Conservation (phyloP, 2,888 invertebrate genomes). For the Sarcophaga carnaria region DNA sequence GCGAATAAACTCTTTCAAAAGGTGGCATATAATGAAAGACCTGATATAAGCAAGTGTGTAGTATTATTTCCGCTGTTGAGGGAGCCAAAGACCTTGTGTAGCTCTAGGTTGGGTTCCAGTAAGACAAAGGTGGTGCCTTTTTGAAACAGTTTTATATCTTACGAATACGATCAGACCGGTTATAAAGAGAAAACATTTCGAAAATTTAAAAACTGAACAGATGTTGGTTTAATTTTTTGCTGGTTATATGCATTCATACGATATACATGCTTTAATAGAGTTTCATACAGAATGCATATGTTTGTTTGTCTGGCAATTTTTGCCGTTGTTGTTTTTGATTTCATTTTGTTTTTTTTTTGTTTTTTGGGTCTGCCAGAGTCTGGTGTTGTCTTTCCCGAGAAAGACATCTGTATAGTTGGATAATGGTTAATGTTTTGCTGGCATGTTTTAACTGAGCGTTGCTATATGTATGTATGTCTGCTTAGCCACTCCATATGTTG, state of each 20-base stretch:
- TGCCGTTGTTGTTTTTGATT: background rate
- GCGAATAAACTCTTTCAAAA: too few species aligned
- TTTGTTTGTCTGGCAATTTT: background rate
- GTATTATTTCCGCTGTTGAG: too few species aligned
- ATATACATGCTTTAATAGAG: background rate
- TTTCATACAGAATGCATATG: constrained; percentile 7
- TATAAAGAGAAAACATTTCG: too few species aligned
- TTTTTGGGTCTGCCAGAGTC: constrained; percentile 31
- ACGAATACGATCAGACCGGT: too few species aligned
- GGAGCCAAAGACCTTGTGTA: too few species aligned
- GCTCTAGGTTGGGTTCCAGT: too few species aligned
- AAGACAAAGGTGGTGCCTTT: too few species aligned
- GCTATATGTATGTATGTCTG: background rate
- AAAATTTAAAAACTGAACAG: background rate
- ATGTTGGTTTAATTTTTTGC: background rate
- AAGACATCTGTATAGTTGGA: constrained; percentile 59
- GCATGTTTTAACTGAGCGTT: background rate
- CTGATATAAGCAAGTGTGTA: too few species aligned
- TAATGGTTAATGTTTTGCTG: constrained; percentile 47
- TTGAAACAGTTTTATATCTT: too few species aligned
- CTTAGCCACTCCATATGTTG: background rate
- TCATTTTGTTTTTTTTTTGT: background rate
- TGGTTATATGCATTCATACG: background rate
- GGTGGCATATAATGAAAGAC: too few species aligned
- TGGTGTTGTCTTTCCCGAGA: constrained; percentile 39